phyloP scores from a whole-genome alignment of 1,140 invertebrate genomes.

The Lasioglossum baleicum region DNA sequence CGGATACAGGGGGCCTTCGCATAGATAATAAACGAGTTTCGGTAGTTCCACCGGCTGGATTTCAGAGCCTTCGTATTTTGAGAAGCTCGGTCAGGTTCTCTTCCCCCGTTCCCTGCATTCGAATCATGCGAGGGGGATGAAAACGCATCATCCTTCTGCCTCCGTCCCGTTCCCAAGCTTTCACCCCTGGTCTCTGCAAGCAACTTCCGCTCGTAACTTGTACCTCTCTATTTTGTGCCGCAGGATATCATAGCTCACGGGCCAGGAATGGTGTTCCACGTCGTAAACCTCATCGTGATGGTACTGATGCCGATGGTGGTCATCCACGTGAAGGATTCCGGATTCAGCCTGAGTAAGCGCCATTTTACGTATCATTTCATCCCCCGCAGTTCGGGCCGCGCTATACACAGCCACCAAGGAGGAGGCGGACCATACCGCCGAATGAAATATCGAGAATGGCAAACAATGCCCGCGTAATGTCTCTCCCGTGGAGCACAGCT shows the following conservation, averaged over 20 bases:
- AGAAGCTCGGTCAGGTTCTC: constrained; percentile 18
- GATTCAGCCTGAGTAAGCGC: constrained; percentile 89
- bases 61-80: constrained; percentile 46
- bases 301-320: constrained; percentile 89
- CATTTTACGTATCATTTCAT: constrained; percentile 63
- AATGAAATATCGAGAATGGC: constrained; percentile 24
- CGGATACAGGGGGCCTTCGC: constrained; percentile 19
- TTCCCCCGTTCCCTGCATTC: not conserved
- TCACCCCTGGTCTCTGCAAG: constrained; percentile 22
- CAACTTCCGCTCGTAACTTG: constrained; percentile 53
- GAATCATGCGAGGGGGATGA: too few relatives aligned
- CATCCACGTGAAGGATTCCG: constrained; percentile 86
- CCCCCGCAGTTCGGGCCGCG: constrained; percentile 14
- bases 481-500: not conserved
- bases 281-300: constrained; percentile 88
- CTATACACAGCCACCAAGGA: not conserved
- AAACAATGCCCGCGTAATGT: not conserved
- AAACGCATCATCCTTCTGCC: not conserved
- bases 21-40: constrained; percentile 49
- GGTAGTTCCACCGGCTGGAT: constrained; percentile 40
- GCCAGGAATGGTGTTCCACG: constrained; percentile 86
- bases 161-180: not conserved
- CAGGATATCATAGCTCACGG: constrained; percentile 86
- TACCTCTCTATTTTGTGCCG: constrained; percentile 74
- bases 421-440: not conserved